Conservation (phyloP, 2,888 invertebrate species). For the Anoplius nigerrimus region DNA sequence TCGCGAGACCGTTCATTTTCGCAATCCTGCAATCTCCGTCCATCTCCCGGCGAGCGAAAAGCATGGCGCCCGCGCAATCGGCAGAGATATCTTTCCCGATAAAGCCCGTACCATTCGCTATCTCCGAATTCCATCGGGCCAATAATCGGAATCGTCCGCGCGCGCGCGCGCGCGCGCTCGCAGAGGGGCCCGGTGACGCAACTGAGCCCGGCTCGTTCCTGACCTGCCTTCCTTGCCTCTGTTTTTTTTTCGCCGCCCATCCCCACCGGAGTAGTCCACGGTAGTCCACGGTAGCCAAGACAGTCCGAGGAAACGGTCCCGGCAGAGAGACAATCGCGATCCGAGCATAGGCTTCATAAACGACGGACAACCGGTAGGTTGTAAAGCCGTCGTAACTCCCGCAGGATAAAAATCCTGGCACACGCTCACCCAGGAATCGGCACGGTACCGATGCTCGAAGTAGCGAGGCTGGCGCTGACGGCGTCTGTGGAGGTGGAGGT, state of each 20-base stretch:
- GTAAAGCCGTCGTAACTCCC: slow-evolving; percentile 64
- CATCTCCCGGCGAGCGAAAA: slow-evolving; percentile 14
- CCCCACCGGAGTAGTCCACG: too few species aligned
- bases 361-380: slow-evolving; percentile 58
- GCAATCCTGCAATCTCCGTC: not conserved
- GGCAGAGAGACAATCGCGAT: slow-evolving; percentile 42
- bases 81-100: too few species aligned
- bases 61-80: slow-evolving; percentile 3
- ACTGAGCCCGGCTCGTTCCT: slow-evolving; percentile 45
- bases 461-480: slow-evolving; percentile 17
- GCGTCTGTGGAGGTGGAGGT: slow-evolving; percentile 6
- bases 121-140: too few species aligned
- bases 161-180: slow-evolving; percentile 1
- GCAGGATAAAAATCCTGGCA: slow-evolving; percentile 66
- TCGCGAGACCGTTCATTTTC: not conserved
- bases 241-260: slow-evolving; percentile 43
- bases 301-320: slow-evolving; percentile 27
- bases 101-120: not conserved
- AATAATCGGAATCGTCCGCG: not conserved
- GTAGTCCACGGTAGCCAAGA: slow-evolving; percentile 14
- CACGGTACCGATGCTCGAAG: slow-evolving; percentile 17
- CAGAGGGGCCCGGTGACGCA: slow-evolving; percentile 48
- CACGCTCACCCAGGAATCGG: slow-evolving; percentile 56
- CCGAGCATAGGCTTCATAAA: slow-evolving; percentile 53
- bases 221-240: slow-evolving; percentile 52